Evolutionary conservation across 2,113 vertebrate genomes (phyloP).

Genomic region (Calcarius ornatus): DNA sequence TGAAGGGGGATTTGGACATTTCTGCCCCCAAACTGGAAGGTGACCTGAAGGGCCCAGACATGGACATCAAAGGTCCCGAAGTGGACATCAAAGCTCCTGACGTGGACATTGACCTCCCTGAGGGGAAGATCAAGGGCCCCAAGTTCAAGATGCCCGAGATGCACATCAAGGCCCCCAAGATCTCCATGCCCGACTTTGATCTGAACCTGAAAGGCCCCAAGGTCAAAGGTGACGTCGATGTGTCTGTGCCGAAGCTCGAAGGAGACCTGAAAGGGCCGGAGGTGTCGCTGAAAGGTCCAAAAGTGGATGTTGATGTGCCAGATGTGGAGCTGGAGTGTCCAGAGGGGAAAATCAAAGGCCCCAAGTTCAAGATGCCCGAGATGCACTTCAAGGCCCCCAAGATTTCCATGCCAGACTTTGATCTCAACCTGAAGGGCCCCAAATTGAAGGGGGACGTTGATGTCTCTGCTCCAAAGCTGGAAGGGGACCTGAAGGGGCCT

Average conservation of each 20-base stretch:
- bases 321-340: conserved; percentile 41
- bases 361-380: conserved; percentile 62
- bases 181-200: conserved; percentile 34
- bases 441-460: conserved; percentile 32
- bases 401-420: conserved; percentile 69
- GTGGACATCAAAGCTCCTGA: neutral
- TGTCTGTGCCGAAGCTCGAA: neutral
- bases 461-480: neutral
- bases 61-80: conserved; percentile 43
- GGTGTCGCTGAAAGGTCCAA: conserved; percentile 16
- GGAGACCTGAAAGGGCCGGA: conserved; percentile 15
- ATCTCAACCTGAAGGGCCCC: conserved; percentile 67
- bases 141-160: neutral
- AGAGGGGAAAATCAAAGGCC: conserved; percentile 26
- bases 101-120: neutral
- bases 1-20: neutral
- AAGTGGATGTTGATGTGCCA: conserved; percentile 34
- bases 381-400: conserved; percentile 60
- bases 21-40: neutral
- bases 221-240: neutral
- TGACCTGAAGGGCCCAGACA: neutral
- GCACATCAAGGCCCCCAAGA: conserved; percentile 22
- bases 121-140: conserved; percentile 31
- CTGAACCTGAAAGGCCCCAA: conserved; percentile 56
- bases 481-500: neutral